These are phyloP conservation scores for Drosophila koepferae DNA, from an alignment of 2,888 invertebrate genomes.

Conservation along the genomic window DNA sequence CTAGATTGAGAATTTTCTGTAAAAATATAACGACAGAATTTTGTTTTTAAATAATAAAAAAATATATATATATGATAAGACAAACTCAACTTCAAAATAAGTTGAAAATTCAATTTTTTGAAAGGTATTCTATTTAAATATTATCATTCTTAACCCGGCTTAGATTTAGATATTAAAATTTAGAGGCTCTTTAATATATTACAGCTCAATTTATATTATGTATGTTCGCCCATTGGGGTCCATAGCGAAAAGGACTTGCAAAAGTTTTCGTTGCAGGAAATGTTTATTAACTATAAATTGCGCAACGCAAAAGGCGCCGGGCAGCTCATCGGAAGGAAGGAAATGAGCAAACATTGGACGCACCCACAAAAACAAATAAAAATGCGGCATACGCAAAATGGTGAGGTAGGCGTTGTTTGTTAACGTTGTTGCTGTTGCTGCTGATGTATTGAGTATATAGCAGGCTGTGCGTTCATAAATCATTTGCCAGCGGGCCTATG, in stretches of 20 bases:
- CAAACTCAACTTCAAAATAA: no score
- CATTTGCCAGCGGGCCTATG: conserved; percentile 76
- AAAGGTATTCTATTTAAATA: not conserved
- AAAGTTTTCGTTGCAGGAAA: conserved; percentile 66
- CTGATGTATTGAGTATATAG: conserved; percentile 29
- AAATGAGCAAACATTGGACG: conserved; percentile 74
- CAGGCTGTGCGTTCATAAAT: conserved; percentile 69
- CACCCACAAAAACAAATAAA: conserved; percentile 72
- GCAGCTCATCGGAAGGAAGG: conserved; percentile 65
- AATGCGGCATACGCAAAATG: conserved; percentile 46
- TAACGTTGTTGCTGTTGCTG: conserved; percentile 35
- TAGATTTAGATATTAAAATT: not conserved
- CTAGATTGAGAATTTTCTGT: no score
- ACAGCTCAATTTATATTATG: not conserved
- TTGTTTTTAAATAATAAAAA: not conserved
- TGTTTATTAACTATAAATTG: conserved; percentile 78
- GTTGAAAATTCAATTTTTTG: not conserved
- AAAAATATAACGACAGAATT: not conserved
- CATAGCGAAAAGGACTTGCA: conserved; percentile 24
- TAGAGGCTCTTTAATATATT: not conserved
- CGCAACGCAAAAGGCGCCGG: conserved; percentile 55
- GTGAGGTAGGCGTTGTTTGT: conserved; percentile 15
- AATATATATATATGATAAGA: no score
- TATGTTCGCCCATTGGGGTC: conserved; percentile 2
- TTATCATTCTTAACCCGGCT: not conserved